Evolutionary conservation across 1,140 invertebrate species (phyloP), one percentile per base, ranked within the genome.

Genomic region (Trachymyrmex cornetzi): DNA sequence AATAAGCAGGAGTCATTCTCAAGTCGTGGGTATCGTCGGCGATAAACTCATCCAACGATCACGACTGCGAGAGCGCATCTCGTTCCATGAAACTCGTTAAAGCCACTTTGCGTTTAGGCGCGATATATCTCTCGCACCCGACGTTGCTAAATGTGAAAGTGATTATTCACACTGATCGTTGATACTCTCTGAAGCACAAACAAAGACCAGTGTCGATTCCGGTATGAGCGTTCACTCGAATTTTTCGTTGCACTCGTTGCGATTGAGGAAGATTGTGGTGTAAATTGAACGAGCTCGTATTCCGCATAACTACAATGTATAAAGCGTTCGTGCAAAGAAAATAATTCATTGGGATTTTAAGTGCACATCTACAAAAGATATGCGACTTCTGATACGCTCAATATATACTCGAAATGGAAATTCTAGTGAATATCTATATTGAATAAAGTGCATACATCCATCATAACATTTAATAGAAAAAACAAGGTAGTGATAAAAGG

Each of bases 141-240:
- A 81, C 34, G 16, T 59, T 57, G 66, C 34, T 81, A 81, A 81
- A 61, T 59, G 66, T 72, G 67, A 82, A 82, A 82, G 79, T 82
- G 67, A 82, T 72, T 27, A 71, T 69, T 79, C 77, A 66, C 77
- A 63, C 48, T n/a, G 48, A 19, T 50, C 38, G 27, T 50, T n/a
- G 44, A 69, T 44, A 48, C 48, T 34, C 6, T 14, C 11, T 11
- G 61, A 63, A 67, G 61, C 61, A 24, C 30, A 30, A 50, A 64
- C 27, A 4, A 79, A 64, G 44, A 79, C 27, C 48, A 50, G 27
- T 24, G 69, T 81, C 63, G 63, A 80, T 67, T 55, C 16, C 30
- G 9, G 38, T 27, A 27, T 38, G 34, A 50, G 16, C 57, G 14
- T n/a, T 38, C 59, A 6, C 19, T 14, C 7, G 6, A 48, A 34